Conservation (phyloP, 30 jellyfish, hydroid and myxozoan genomes). For the Phacellophora camtschatica region DNA sequence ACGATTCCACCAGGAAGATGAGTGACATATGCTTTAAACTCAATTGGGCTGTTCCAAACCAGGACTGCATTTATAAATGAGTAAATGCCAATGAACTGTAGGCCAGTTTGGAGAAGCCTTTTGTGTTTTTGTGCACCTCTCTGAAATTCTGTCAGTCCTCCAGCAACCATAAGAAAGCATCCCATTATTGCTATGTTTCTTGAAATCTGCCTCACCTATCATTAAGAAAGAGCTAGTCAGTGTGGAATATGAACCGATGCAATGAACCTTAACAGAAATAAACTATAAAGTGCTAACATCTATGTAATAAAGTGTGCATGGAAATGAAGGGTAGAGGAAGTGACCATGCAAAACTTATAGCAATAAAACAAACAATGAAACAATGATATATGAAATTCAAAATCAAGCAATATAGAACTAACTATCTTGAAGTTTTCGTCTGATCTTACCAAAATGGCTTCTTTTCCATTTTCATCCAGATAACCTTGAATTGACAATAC, state of each 20-base stretch:
- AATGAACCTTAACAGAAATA: no score
- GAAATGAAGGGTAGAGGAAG: no score
- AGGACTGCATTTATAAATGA: conserved; percentile 78
- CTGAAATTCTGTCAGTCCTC: conserved; percentile 75
- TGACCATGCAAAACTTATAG: no score
- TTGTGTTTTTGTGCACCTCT: conserved; percentile 45
- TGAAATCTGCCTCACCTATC: conserved; percentile 61
- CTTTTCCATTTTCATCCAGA: conserved; percentile 32
- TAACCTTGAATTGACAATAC: conserved; percentile 50
- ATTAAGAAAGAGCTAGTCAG: no score
- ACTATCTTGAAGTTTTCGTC: neutral
- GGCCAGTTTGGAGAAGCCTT: conserved; percentile 71
- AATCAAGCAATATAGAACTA: no score
- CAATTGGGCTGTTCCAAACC: conserved; percentile 83
- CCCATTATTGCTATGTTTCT: conserved; percentile 82
- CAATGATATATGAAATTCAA: no score
- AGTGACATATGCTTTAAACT: conserved; percentile 34
- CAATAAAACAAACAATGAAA: no score
- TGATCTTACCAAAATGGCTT: conserved; percentile 31
- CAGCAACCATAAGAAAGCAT: conserved; percentile 88
- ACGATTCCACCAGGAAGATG: conserved; percentile 81
- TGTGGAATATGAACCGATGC: no score
- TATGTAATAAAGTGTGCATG: no score
- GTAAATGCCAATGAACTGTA: conserved; percentile 81
- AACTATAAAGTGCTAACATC: no score